Percentiles rank a stretch among this genome's conserved stretches.
Conservation (phyloP, 1,140 invertebrate species). For the Drosophila sp. region DNA sequence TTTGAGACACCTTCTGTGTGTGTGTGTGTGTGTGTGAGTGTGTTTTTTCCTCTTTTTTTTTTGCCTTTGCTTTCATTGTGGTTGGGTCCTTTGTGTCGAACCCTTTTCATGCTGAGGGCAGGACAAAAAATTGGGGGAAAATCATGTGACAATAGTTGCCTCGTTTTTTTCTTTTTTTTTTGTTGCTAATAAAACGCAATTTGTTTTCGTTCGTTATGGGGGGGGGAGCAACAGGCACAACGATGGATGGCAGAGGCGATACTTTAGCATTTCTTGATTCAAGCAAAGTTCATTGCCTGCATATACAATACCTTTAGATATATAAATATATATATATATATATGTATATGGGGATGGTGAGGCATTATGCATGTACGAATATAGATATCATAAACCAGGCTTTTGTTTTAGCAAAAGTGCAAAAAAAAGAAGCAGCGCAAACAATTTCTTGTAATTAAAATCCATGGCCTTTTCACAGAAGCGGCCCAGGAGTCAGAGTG, state of each 20-base stretch:
- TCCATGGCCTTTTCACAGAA: constrained; percentile 72
- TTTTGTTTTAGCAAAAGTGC: constrained; percentile 46
- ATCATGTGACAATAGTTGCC: constrained; percentile 76
- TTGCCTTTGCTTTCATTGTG: constrained; percentile 46
- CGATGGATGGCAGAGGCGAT: background rate
- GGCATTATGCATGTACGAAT: background rate
- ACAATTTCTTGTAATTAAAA: constrained; percentile 81
- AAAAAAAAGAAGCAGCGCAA: constrained; percentile 59
- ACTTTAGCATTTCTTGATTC: background rate
- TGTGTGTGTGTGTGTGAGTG: constrained; percentile 43
- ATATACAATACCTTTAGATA: background rate
- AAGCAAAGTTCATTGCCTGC: constrained; percentile 17
- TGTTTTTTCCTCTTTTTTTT: constrained; percentile 21
- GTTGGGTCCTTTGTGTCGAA: constrained; percentile 66
- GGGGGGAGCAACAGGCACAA: constrained; percentile 31
- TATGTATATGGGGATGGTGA: background rate
- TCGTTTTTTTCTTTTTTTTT: constrained; percentile 48
- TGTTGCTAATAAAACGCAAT: constrained; percentile 71
- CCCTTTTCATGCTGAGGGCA: constrained; percentile 66
- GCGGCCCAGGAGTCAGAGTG: constrained; percentile 9
- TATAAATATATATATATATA: background rate
- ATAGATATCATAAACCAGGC: constrained; percentile 34
- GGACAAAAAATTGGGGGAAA: constrained; percentile 32
- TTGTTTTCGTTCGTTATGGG: constrained; percentile 42
- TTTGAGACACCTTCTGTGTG: constrained; percentile 58